Conservation (phyloP, 2,888 invertebrate species). For the Lampropteryx suffumata region DNA sequence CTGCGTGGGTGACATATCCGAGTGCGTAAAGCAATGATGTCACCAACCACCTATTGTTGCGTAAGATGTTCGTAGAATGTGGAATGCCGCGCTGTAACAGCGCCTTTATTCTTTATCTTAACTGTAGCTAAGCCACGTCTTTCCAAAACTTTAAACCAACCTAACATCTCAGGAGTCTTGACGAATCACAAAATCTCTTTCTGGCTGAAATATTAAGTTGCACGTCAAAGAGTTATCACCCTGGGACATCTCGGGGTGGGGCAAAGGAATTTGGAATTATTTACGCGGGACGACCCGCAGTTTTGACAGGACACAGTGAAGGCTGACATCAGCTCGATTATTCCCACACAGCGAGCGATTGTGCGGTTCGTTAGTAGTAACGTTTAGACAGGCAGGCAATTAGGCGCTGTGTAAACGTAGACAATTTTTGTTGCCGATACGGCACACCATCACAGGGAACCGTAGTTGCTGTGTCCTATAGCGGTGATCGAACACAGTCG, state of each 20-base stretch:
- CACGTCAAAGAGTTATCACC: conserved; percentile 37
- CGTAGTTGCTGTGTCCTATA: too few relatives aligned
- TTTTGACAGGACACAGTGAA: conserved; percentile 9
- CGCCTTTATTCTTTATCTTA: background rate
- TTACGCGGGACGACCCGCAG: conserved; percentile 18
- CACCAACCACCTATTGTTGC: too few relatives aligned
- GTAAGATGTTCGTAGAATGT: too few relatives aligned
- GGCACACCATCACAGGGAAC: too few relatives aligned
- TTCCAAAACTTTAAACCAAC: background rate
- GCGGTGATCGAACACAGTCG: too few relatives aligned
- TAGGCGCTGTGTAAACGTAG: too few relatives aligned
- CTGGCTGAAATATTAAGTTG: conserved; percentile 37
- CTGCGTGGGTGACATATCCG: too few relatives aligned
- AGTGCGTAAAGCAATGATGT: too few relatives aligned
- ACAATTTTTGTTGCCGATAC: too few relatives aligned
- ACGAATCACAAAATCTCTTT: conserved; percentile 30
- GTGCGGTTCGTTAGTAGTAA: too few relatives aligned
- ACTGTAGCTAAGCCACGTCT: background rate
- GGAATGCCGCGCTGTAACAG: too few relatives aligned
- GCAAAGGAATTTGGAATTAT: conserved; percentile 30
- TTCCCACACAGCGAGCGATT: background rate
- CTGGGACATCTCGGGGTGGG: conserved; percentile 30
- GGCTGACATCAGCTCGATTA: background rate
- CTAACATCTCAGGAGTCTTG: conserved; percentile 11
- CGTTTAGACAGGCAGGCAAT: too few relatives aligned